A percentile compares a stretch with the other conserved stretches of the same genome.
Conservation (phyloP, 2,113 vertebrate genomes). For the Cyanistes caeruleus region DNA sequence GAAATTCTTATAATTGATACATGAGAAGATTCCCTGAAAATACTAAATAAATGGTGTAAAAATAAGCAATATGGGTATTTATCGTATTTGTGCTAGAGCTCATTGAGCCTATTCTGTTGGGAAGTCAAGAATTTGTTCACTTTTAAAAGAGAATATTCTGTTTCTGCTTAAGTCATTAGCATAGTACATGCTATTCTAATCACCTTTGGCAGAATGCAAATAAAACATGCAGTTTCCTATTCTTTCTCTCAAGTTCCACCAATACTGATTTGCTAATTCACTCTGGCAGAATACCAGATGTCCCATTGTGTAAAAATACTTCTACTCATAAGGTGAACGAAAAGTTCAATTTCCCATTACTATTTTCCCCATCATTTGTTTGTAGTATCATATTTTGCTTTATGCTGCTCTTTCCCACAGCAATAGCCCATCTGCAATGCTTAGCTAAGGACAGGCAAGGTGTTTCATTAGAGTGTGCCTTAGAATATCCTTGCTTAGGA, state of each 20-base stretch:
- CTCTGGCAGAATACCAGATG: slow-evolving; percentile 3
- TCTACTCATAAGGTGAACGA: neutral
- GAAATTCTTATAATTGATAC: neutral
- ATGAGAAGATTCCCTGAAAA: neutral
- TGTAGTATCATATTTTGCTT: slow-evolving; percentile 21
- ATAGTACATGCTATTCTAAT: neutral
- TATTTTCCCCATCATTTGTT: slow-evolving; percentile 16
- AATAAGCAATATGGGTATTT: neutral
- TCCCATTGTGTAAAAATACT: slow-evolving; percentile 19
- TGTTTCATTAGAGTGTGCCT: slow-evolving; percentile 39
- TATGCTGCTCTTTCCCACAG: neutral
- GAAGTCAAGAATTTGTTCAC: neutral
- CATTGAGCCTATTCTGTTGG: neutral
- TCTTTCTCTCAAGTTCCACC: neutral
- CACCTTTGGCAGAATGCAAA: neutral
- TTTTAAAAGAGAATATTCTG: neutral
- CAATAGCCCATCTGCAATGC: slow-evolving; percentile 17
- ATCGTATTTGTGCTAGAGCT: neutral
- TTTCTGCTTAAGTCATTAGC: slow-evolving; percentile 9
- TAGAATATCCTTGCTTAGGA: neutral
- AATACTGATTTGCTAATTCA: neutral
- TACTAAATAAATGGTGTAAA: neutral
- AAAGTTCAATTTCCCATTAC: slow-evolving; percentile 1
- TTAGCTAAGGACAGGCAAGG: neutral
- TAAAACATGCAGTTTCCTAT: neutral